Evolutionary conservation across 1,140 invertebrate genomes (phyloP).

Genomic region (Adoxophyes honmai): DNA sequence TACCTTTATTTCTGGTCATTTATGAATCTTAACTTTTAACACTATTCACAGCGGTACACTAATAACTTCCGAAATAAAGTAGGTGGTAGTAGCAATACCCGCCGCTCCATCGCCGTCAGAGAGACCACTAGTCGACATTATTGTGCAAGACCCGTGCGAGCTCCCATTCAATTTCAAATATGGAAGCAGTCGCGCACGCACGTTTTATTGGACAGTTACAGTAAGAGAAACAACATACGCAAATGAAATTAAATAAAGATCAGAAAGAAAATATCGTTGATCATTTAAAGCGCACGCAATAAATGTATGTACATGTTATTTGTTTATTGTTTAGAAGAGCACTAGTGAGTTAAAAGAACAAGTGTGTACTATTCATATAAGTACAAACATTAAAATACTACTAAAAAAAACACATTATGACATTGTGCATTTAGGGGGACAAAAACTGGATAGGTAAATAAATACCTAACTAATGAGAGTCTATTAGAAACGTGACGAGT

Average conservation of each 20-base stretch:
- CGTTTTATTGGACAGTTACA: conserved; percentile 50
- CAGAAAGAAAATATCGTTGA: no score
- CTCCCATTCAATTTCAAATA: conserved; percentile 72
- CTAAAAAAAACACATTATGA: no score
- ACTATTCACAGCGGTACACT: conserved; percentile 29
- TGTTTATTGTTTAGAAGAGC: no score
- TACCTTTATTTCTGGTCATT: conserved; percentile 13
- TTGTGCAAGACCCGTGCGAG: conserved; percentile 64
- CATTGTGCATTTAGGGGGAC: no score
- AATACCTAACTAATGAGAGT: no score
- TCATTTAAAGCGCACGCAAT: no score
- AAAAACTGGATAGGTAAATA: no score
- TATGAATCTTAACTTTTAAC: conserved; percentile 11
- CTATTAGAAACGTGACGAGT: no score
- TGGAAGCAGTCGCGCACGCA: conserved; percentile 59
- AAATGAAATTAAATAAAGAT: conserved; percentile 36
- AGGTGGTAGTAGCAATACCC: background rate
- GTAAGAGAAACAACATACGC: conserved; percentile 41
- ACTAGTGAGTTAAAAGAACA: no score
- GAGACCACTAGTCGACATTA: conserved; percentile 53
- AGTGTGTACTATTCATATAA: no score
- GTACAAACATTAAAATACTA: no score
- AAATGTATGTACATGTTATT: no score
- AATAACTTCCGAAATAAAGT: background rate
- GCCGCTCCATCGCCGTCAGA: conserved; percentile 32